Conservation (phyloP, 2,888 invertebrate genomes). For the Acanthococcus lagerstroemiae region DNA sequence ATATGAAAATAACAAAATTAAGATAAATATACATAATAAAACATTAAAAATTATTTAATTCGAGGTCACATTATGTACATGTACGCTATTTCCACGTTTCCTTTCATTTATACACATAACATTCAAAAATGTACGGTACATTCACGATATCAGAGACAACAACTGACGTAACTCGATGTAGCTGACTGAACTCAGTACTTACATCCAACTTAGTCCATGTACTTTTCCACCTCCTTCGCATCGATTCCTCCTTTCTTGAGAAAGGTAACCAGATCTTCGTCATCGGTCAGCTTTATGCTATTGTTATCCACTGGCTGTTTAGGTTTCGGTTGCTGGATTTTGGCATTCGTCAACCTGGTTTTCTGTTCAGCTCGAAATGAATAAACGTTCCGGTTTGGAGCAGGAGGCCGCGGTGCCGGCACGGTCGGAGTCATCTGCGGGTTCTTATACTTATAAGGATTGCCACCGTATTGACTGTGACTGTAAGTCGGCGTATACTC, state of each 20-base stretch:
- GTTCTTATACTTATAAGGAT: conserved; percentile 25
- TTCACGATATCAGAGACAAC: no score
- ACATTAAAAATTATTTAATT: no score
- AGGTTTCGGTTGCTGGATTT: neutral
- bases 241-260: conserved; percentile 9
- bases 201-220: no score
- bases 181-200: no score
- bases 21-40: no score
- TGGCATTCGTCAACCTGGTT: neutral
- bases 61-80: no score
- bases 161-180: no score
- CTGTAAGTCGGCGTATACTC: conserved; percentile 6
- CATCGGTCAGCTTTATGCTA: conserved; percentile 1
- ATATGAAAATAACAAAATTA: no score
- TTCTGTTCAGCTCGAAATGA: conserved; percentile 17
- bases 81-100: no score
- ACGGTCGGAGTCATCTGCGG: neutral
- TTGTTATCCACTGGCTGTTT: neutral
- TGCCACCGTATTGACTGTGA: conserved; percentile 8
- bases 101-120: no score
- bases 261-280: conserved; percentile 15
- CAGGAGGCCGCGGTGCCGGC: neutral
- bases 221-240: no score
- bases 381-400: conserved; percentile 12
- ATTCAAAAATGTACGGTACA: no score